Percentiles rank a stretch among this genome's conserved stretches.
phyloP scores from a whole-genome alignment of 2,797 vertebrate species.

The Enteromius fasciolatus region DNA sequence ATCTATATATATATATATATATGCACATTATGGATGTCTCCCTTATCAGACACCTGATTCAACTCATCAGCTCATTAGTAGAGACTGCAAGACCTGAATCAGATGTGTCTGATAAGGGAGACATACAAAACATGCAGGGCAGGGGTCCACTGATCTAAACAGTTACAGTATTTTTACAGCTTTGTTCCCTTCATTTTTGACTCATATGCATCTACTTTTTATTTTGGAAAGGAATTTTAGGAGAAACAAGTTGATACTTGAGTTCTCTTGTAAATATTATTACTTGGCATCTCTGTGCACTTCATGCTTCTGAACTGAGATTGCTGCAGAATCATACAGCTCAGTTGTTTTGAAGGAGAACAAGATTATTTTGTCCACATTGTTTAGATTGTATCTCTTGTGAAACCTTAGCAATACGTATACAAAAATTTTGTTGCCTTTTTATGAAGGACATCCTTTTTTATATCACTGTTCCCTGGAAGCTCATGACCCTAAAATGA shows the following conservation, averaged over 20 bases:
- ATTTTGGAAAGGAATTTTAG: background rate
- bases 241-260: slow-evolving; percentile 1
- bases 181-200: background rate
- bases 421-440: background rate
- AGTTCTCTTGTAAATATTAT: slow-evolving; percentile 12
- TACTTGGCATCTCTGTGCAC: background rate
- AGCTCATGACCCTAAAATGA: background rate
- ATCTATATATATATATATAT: too few species aligned
- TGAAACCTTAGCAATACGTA: background rate
- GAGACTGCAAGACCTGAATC: too few species aligned
- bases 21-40: too few species aligned
- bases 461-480: background rate
- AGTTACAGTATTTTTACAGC: too few species aligned
- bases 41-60: too few species aligned
- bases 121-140: too few species aligned
- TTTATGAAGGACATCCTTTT: background rate
- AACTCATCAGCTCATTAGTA: too few species aligned
- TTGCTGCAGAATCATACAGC: background rate
- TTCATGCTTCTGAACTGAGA: background rate
- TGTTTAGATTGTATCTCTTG: background rate
- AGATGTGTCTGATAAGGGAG: too few species aligned
- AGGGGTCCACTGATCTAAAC: background rate
- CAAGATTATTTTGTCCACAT: background rate
- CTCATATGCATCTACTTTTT: background rate
- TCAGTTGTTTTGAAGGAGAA: background rate